Evolutionary conservation across 1,140 invertebrate species (phyloP).

Genomic region (Heliconius congener): DNA sequence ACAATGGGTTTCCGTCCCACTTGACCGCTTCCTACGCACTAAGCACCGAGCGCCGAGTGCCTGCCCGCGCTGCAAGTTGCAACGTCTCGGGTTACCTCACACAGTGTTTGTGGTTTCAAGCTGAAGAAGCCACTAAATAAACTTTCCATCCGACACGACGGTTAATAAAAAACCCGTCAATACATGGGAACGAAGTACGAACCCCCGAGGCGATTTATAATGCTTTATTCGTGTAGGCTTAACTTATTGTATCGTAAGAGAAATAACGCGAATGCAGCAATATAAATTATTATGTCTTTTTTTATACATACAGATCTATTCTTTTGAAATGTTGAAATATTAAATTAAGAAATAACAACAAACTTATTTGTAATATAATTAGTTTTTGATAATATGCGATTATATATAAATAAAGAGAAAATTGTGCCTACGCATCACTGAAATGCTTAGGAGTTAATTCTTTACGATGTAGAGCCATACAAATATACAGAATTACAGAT

Average conservation of each 20-base stretch:
- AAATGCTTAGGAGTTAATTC: no score
- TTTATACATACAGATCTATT: not conserved
- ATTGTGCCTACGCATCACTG: no score
- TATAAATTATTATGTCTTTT: not conserved
- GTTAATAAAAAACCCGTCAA: slow-evolving; percentile 33
- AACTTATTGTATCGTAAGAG: not conserved
- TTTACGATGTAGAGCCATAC: no score
- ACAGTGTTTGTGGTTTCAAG: slow-evolving; percentile 43
- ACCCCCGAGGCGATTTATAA: slow-evolving; percentile 34
- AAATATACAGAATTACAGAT: not conserved
- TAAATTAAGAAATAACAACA: no score
- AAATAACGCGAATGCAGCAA: not conserved
- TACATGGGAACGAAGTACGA: slow-evolving; percentile 14
- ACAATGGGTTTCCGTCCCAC: slow-evolving; percentile 52
- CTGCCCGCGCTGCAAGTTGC: slow-evolving; percentile 8
- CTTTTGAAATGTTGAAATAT: not conserved
- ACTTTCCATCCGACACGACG: slow-evolving; percentile 9
- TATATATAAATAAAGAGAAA: not conserved
- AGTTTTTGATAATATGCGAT: no score
- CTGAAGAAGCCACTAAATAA: slow-evolving; percentile 48
- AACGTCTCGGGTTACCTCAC: slow-evolving; percentile 58
- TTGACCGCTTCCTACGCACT: slow-evolving; percentile 66
- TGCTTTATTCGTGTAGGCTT: slow-evolving; percentile 21
- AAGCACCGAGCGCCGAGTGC: not conserved
- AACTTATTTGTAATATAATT: no score